Percentiles rank a stretch among this genome's conserved stretches.
Conservation (phyloP, 2,888 invertebrate species). For the Ophion obscuratus region DNA sequence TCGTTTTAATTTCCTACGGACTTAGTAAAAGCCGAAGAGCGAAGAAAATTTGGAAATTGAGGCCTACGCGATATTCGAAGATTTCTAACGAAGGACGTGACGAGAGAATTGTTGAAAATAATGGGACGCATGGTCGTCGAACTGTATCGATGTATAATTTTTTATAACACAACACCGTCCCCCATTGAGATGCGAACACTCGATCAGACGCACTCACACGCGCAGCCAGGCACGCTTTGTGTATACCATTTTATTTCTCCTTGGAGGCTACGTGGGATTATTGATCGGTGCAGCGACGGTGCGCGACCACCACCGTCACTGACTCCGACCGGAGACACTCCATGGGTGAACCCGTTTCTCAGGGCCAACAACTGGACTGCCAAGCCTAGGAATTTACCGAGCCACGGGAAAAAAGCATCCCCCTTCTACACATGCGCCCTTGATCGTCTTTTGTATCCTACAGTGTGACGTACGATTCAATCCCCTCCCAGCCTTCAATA, state of each 20-base stretch:
- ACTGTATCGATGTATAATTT: conserved; percentile 62
- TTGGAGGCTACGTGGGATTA: conserved; percentile 52
- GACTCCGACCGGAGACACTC: conserved; percentile 21
- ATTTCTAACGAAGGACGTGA: neutral
- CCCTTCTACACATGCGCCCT: conserved; percentile 47
- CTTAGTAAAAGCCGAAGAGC: no score
- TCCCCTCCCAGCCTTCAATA: neutral
- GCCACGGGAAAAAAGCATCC: neutral
- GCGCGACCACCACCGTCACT: conserved; percentile 48
- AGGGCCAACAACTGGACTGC: conserved; percentile 36
- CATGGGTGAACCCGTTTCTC: conserved; percentile 30
- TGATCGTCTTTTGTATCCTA: conserved; percentile 3
- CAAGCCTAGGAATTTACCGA: conserved; percentile 33
- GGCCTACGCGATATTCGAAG: neutral
- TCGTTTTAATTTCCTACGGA: no score
- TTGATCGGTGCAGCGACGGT: conserved; percentile 62
- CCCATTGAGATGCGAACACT: conserved; percentile 20
- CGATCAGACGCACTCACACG: conserved; percentile 21
- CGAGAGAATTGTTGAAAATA: conserved; percentile 38
- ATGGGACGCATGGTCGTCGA: conserved; percentile 61
- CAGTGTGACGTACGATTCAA: neutral
- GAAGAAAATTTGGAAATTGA: no score
- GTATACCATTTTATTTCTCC: conserved; percentile 9
- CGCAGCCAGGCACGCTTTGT: conserved; percentile 11
- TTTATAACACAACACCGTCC: conserved; percentile 39